Conservation (phyloP, 2,113 vertebrate species). For the Budorcas taxicolor region DNA sequence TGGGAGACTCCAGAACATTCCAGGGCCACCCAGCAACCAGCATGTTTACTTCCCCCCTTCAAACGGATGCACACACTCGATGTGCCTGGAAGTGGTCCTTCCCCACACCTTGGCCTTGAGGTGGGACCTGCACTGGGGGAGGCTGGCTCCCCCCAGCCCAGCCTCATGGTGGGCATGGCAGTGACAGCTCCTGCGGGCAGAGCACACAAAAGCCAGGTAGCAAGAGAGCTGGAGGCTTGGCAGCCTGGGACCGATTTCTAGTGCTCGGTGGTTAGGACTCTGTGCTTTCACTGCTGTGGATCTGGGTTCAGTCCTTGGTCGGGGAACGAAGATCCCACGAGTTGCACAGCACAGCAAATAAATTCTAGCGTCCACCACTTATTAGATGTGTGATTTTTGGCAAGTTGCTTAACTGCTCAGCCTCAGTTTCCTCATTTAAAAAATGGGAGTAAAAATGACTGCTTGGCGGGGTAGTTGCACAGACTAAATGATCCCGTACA, state of each 20-base stretch:
- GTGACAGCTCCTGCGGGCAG: not conserved
- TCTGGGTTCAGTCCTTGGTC: not conserved
- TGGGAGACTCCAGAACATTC: not conserved
- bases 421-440: not conserved
- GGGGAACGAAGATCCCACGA: not conserved
- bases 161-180: rapidly evolving
- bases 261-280: not conserved
- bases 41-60: not conserved
- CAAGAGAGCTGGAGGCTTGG: not conserved
- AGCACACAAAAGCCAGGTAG: not conserved
- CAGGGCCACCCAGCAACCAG: not conserved
- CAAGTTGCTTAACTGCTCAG: not conserved
- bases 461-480: not conserved
- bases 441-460: not conserved
- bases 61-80: not conserved
- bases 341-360: not conserved
- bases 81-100: not conserved
- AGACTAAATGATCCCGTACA: too few species aligned
- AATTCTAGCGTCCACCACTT: too few species aligned
- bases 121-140: too few species aligned
- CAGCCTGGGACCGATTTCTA: not conserved
- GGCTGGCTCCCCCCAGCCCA: not conserved
- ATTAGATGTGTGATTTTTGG: not conserved
- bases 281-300: not conserved
- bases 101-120: not conserved